These are phyloP conservation scores for Chlamydotis undulata DNA, from an alignment of 2,113 vertebrate species.

Conservation along the genomic window DNA sequence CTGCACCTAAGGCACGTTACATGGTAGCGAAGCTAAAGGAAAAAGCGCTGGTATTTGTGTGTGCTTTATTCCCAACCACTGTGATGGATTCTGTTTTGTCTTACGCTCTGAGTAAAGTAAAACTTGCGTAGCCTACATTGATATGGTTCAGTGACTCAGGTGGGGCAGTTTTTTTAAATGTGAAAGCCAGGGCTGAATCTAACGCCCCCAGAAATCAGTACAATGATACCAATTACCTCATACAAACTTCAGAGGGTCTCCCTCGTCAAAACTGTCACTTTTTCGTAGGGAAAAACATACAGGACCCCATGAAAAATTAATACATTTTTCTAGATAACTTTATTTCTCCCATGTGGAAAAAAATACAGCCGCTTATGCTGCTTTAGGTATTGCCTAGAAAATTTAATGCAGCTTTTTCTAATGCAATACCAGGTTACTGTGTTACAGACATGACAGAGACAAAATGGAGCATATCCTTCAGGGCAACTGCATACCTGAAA, in stretches of 20 bases:
- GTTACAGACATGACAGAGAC: background rate
- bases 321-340: background rate
- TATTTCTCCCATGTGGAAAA: background rate
- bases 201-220: background rate
- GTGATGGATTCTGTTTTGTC: constrained; percentile 59
- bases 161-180: background rate
- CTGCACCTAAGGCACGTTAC: constrained; percentile 72
- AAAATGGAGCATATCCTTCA: background rate
- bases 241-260: background rate
- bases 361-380: background rate
- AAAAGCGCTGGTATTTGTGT: constrained; percentile 48
- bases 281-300: background rate
- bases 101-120: constrained; percentile 42
- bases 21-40: constrained; percentile 64
- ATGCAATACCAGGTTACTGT: background rate
- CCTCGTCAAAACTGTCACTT: background rate
- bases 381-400: background rate
- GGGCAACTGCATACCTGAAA: background rate
- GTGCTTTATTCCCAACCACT: constrained; percentile 28
- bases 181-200: background rate
- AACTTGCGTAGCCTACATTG: background rate
- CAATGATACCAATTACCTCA: background rate
- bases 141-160: background rate
- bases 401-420: background rate
- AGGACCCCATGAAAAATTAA: background rate